Base-by-base conservation (phyloP, 2,888 invertebrate species). In the Cephus pygmeus region DNA sequence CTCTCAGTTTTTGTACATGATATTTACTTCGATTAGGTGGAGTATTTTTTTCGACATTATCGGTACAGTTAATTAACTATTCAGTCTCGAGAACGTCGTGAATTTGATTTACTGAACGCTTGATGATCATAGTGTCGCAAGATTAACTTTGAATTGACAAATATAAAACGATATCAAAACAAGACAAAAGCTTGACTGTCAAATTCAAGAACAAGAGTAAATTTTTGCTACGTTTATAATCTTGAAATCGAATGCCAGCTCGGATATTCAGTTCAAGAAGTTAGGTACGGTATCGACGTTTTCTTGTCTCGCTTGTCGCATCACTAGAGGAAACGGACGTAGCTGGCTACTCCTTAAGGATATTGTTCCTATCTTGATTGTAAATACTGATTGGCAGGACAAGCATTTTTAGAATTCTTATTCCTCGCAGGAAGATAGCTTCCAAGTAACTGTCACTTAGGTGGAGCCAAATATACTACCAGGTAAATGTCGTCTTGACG, bases 171-270 rank as follows among this genome's bases (percentile, higher is more conserved):
- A 75, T 34, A 75, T 75, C 68, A 69, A 68, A 34, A 75, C 75
- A 33, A 69, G 75, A 75, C 75, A 68, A 69, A 75, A 75, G n/a
- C 34, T 75, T 69, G 75, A 30, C 34, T 75, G 69, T 75, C 75
- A 75, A 75, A 75, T 40, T 75, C 23, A 40, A 75, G n/a, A 75
- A 69, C n/a, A 75, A 69, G 75, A 75, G 11, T 34, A 56, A 35
- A 75, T 75, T 34, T 33, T 75, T 69, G 75, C 75, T 75, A 69
- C 69, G 33, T 11, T 73, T 11, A 30, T n/a, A 12, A 31, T 12
- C n/a, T 30, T 73, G 33, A 35, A 35, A 30, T 34, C 74, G 23
- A 34, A 30, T 40, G 15, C 3, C 30, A 34, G 1, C 33, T 34
- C n/a, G 68, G 15, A 23, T 76, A 36, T 23, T 23, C 9, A 33